Base-by-base conservation (phyloP, 2,888 invertebrate species). In the Galerucella calmariensis region DNA sequence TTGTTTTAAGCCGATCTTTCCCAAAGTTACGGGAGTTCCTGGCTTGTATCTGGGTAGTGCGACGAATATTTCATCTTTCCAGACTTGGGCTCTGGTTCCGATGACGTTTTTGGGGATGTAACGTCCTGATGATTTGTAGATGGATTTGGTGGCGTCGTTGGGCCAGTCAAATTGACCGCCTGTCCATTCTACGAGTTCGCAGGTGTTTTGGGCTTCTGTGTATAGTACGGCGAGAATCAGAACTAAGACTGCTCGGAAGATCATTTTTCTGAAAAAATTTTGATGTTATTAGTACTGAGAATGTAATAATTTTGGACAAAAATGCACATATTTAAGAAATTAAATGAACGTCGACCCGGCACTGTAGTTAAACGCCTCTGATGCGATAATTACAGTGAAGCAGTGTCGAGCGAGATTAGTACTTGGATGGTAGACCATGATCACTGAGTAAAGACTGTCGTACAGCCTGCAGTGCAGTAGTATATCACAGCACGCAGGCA, bases 11-110 rank as follows among this genome's bases (percentile, higher is more conserved):
- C 88, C 87, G 53, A 91, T 87, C 78, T 87, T 89, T 24, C 89
- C 92, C 59, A 92, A 83, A 2, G 92, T 92, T 69, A 90, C 89
- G 10, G 92, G 91, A 1, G 91, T 90, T 41, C 92, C 92, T 63
- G 89, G 86, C 77, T 90, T 90, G 82, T 89, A 91, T 65, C 92
- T 88, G 0, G 92, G 92, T 68, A 92, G 80, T 1, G 90, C 90
- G 1, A 92, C 86, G 81, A 90, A 89, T 0, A 90, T 91, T 46
- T 90, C 87, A 76, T 92, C 90, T 63, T 88, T 89, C 83, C 87
- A 88, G 78, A 92, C 88, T 78, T 90, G 91, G n/a, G 89, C 88
- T 56, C 92, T 88, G 3, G 92, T 92, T 2, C 90, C 90, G 74
- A 92, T 90, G 53, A 92, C 86, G 83, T 92, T 91, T 77, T 90